Conservation (phyloP, 2,888 invertebrate species). For the Adelphocoris suturalis region DNA sequence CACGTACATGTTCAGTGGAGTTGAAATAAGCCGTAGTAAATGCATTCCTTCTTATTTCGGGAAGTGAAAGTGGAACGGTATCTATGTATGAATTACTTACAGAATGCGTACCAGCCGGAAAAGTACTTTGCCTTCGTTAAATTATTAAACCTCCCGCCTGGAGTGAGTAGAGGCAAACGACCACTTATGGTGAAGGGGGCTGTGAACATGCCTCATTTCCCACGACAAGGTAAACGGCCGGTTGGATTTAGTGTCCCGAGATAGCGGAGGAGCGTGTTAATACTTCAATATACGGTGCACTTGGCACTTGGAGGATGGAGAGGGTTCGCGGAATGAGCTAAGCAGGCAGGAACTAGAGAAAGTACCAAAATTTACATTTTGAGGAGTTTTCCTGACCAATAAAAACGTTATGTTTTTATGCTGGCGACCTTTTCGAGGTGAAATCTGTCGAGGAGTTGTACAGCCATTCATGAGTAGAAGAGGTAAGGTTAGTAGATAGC, state of each 20-base stretch:
- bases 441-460: too few relatives aligned
- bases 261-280: conserved; percentile 41
- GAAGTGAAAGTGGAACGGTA: too few relatives aligned
- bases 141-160: conserved; percentile 24
- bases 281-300: conserved; percentile 55
- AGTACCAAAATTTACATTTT: conserved; percentile 49
- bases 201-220: conserved; percentile 36
- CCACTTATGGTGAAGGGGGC: conserved; percentile 17
- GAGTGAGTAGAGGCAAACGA: neutral
- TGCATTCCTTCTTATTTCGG: too few relatives aligned
- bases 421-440: too few relatives aligned
- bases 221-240: conserved; percentile 56
- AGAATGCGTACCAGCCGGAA: neutral
- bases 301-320: neutral
- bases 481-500: too few relatives aligned
- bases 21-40: too few relatives aligned
- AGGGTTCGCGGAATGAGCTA: conserved; percentile 17
- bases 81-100: too few relatives aligned
- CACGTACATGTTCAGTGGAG: too few relatives aligned
- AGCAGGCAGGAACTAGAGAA: neutral
- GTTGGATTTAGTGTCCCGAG: conserved; percentile 55
- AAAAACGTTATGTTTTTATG: neutral
- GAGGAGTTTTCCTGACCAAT: neutral
- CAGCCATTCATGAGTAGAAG: too few relatives aligned
- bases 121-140: conserved; percentile 26